These are phyloP conservation scores for Riptortus pedestris DNA, from an alignment of 1,140 invertebrate genomes.

Conservation along the genomic window DNA sequence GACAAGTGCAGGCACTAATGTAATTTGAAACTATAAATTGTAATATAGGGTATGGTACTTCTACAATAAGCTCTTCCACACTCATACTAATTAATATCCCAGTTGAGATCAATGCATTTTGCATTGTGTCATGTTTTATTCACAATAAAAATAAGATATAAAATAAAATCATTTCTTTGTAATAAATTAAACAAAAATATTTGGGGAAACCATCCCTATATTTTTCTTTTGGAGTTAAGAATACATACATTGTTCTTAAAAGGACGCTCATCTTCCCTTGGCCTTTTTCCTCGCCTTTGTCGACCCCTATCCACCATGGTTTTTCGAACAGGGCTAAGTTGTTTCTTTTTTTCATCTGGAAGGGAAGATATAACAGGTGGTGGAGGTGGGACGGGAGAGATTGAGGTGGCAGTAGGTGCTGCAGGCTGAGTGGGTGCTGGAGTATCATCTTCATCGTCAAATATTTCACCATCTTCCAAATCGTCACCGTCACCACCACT, in stretches of 20 bases:
- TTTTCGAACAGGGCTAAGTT: background rate
- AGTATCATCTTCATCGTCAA: constrained; percentile 18
- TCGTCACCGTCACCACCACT: constrained; percentile 9
- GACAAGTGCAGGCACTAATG: too few species aligned
- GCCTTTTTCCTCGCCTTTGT: background rate
- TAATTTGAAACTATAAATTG: too few species aligned
- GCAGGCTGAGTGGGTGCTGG: background rate
- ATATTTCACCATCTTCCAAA: constrained; percentile 23
- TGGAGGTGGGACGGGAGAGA: background rate
- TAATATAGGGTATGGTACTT: too few species aligned
- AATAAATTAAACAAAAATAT: too few species aligned
- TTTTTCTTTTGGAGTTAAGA: too few species aligned
- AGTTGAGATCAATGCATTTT: too few species aligned
- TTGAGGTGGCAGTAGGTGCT: background rate
- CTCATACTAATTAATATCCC: too few species aligned
- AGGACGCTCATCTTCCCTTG: constrained; percentile 3
- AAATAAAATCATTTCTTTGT: too few species aligned
- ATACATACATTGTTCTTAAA: constrained; percentile 9
- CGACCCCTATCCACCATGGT: background rate
- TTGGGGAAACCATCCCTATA: too few species aligned
- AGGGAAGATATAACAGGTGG: background rate
- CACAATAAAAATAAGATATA: too few species aligned
- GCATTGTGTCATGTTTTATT: too few species aligned
- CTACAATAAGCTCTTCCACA: too few species aligned
- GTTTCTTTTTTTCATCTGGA: background rate